Base-by-base conservation (phyloP, 2,888 invertebrate genomes). In the Mesorhabditis spiculigera region DNA sequence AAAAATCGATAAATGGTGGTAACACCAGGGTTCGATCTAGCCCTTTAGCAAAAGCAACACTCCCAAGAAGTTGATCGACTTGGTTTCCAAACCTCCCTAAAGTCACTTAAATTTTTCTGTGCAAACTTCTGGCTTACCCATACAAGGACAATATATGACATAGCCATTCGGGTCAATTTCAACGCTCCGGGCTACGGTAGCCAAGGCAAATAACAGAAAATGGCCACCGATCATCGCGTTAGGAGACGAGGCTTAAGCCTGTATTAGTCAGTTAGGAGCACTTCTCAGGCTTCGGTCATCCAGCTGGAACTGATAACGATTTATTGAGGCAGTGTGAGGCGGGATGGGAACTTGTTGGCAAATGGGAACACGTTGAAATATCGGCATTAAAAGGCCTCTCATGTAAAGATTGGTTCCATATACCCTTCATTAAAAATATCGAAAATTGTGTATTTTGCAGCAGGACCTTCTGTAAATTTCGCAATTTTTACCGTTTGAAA, bases 21-120 rank as follows among this genome's bases (percentile, higher is more conserved):
- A 98, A 88, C 45, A 95, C 91, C 50, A 98, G 88, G 0, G 97
- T 96, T 79, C 97, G 90, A 87, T 96, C 93, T 62, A 97, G 86
- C 1, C 91, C 91, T 87, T 92, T 91, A 8, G 96, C 92, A 89
- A 98, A 98, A 10, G 92, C 91, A 67, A 98, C 87, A 13, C 92
- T 90, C 10, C 97, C 98, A 69, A 98, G 88, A 86, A 96, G 95
- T 86, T 97, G 95, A 87, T 98, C 98, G 1, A 94, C 95, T 89
- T 98, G 97, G 87, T 98, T 98, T 41, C 98, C 98, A 90, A 98
- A 98, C 75, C 98, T 90, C 61, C 98, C 96, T 97, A 87, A 72
- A 90, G 68, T 58, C 65, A 68, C 16, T 28, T 50, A 4, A 28
- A 28, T 28, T 28, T 28, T 28, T 3, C 28, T 28, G 3, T 28